These are phyloP conservation scores for Etheostoma cragini DNA, from an alignment of 2,113 vertebrate species.

Conservation along the genomic window DNA sequence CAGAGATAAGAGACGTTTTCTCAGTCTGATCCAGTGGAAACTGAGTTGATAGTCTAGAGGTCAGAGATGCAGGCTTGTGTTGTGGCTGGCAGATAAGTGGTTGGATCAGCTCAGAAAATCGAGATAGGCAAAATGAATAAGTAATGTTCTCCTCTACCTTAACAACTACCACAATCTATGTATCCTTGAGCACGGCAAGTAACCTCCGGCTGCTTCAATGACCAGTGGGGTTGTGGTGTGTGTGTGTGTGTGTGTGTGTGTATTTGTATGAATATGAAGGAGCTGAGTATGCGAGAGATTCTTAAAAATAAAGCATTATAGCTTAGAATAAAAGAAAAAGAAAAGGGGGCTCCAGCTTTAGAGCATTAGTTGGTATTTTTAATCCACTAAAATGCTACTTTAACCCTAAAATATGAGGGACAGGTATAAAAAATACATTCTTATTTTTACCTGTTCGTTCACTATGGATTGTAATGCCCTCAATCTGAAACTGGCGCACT, in stretches of 20 bases:
- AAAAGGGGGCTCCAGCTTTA: neutral
- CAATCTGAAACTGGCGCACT: constrained; percentile 16
- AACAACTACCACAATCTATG: neutral
- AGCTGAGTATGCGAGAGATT: neutral
- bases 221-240: neutral
- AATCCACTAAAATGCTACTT: neutral
- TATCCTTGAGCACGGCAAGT: constrained; percentile 20
- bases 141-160: neutral
- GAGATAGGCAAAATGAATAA: neutral
- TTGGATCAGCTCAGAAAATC: neutral
- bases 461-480: constrained; percentile 19
- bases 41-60: neutral
- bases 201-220: neutral
- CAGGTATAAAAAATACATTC: neutral
- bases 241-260: too few species aligned
- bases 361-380: neutral
- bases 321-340: neutral
- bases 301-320: neutral
- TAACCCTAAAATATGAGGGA: constrained; percentile 2
- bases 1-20: neutral
- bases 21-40: neutral
- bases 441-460: neutral
- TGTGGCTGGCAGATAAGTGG: neutral
- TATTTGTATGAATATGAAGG: neutral
- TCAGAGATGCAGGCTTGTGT: neutral